phyloP scores from a whole-genome alignment of 2,797 vertebrate species.

The Muscicapa comitata region DNA sequence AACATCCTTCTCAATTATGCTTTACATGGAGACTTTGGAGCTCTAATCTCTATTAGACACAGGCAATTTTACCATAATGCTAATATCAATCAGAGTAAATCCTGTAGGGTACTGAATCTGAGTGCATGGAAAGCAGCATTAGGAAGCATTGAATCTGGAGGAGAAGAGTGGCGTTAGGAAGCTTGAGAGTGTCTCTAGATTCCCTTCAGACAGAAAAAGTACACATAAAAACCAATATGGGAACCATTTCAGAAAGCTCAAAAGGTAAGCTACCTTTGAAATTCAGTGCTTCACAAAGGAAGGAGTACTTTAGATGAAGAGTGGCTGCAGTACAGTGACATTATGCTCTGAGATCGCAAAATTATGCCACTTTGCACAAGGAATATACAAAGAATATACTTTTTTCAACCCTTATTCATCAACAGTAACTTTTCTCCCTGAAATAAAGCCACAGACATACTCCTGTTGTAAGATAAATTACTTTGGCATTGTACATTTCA shows the following conservation, averaged over 20 bases:
- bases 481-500: background rate
- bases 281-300: background rate
- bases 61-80: background rate
- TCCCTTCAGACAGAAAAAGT: background rate
- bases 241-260: background rate
- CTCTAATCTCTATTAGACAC: background rate
- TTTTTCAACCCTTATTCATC: background rate
- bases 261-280: background rate
- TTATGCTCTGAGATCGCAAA: background rate
- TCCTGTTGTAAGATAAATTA: background rate
- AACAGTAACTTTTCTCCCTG: background rate
- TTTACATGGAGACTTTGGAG: background rate
- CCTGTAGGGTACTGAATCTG: background rate
- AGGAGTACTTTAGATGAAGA: background rate
- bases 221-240: background rate
- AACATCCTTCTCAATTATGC: background rate
- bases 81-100: background rate
- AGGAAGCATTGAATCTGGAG: background rate
- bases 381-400: background rate
- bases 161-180: background rate
- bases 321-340: background rate
- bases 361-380: background rate
- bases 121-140: fast-evolving
- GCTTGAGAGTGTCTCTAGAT: background rate
- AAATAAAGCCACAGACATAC: background rate